Evolutionary conservation across 1,140 invertebrate species (phyloP).

Genomic region (Drosophila tropicalis): DNA sequence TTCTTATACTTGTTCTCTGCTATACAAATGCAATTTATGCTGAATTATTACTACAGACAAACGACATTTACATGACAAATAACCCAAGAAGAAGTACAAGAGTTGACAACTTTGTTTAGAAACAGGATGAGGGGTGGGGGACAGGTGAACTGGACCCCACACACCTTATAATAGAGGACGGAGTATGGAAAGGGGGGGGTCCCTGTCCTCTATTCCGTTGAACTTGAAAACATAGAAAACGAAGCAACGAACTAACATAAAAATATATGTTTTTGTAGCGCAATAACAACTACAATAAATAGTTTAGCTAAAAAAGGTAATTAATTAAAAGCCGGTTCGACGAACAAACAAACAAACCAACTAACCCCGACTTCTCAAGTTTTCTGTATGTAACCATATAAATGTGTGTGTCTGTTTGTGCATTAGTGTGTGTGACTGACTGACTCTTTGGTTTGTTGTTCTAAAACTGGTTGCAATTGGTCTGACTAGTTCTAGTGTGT

Average conservation of each 20-base stretch:
- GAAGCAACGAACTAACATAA: slow-evolving; percentile 43
- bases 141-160: slow-evolving; percentile 35
- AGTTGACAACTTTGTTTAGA: slow-evolving; percentile 35
- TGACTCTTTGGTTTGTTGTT: slow-evolving; percentile 23
- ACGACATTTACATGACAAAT: slow-evolving; percentile 64
- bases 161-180: slow-evolving; percentile 45
- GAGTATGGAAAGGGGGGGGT: background rate
- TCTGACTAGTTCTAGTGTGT: slow-evolving; percentile 48
- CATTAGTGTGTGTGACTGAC: slow-evolving; percentile 9
- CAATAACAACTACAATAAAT: slow-evolving; percentile 68
- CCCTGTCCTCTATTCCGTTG: slow-evolving; percentile 48
- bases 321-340: slow-evolving; percentile 78
- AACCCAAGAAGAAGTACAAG: slow-evolving; percentile 5
- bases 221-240: slow-evolving; percentile 56
- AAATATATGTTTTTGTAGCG: slow-evolving; percentile 37
- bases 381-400: slow-evolving; percentile 35
- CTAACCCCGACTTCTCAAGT: background rate
- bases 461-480: slow-evolving; percentile 66
- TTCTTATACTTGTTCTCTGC: slow-evolving; percentile 9
- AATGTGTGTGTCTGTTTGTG: slow-evolving; percentile 14
- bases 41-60: slow-evolving; percentile 50
- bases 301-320: slow-evolving; percentile 80
- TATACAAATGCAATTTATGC: slow-evolving; percentile 42
- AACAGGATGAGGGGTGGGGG: background rate
- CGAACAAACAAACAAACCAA: background rate